Evolutionary conservation across 2,113 vertebrate species (phyloP), one percentile per base, ranked within the genome.

Genomic region (Trogon surrucura): DNA sequence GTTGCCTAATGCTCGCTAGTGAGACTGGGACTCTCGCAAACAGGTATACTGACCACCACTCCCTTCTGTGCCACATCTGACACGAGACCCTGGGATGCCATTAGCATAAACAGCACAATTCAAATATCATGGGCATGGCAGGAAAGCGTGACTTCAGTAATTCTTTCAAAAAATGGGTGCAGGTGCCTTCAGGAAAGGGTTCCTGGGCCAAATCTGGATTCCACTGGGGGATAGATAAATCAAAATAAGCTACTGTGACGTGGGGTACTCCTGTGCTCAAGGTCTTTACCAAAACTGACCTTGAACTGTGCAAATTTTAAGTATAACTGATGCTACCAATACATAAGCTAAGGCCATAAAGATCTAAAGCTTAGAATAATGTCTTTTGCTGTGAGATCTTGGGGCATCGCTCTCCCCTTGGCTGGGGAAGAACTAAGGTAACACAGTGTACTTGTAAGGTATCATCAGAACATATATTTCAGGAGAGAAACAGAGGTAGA

Each of bases 161-260:
- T 58, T 85, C 23, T 66, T 83, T 80, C 41, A 88, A 70, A 85
- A 81, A 41, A 2, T 17, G 22, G 5, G 41, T 47, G 45, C 17
- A 25, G 15, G 4, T 32, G 16, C 7, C n/a, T 86, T 66, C n/a
- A 88, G 13, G 36, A 73, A 61, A 58, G 11, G 5, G 5, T 70
- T 9, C 11, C 36, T n/a, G 16, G 30, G 3, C 5, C 47, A 61
- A 85, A 70, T 25, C 15, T 66, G 17, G 11, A 44, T 69, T 87
- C 66, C 53, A 45, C 3, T 1, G 7, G 18, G 12, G 15, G 13
- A 50, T 10, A 92, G 29, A 47, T 10, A 50, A 83, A 77, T 27
- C 48, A 88, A 77, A 73, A 45, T 4, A 61, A 65, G 8, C 8
- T 44, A 29, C 17, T 79, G 32, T 32, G 87, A 44, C 0, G 0